phyloP scores from a whole-genome alignment of 2,888 invertebrate species.

The Drosophila neonasuta region DNA sequence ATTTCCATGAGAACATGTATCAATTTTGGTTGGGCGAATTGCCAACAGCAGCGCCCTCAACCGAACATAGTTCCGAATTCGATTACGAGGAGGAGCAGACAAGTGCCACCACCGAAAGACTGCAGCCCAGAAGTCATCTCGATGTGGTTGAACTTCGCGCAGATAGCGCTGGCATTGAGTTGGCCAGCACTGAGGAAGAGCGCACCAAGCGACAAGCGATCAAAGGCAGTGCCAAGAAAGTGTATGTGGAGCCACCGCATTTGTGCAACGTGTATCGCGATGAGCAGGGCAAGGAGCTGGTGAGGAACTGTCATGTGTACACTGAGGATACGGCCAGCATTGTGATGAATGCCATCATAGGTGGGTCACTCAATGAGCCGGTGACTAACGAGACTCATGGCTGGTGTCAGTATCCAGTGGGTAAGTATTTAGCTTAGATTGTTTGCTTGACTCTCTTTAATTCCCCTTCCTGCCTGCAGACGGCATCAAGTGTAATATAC shows the following conservation, averaged over 20 bases:
- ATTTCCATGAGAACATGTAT: conserved; percentile 80
- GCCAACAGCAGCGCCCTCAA: conserved; percentile 76
- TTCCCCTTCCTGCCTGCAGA: conserved; percentile 75
- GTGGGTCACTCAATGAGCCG: conserved; percentile 82
- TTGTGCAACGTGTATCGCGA: conserved; percentile 83
- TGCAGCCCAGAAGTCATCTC: conserved; percentile 55
- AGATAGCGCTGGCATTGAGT: conserved; percentile 67
- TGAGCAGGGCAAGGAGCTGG: conserved; percentile 59
- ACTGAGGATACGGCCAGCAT: conserved; percentile 84
- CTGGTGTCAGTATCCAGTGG: conserved; percentile 88
- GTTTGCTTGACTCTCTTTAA: neutral
- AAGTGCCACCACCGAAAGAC: conserved; percentile 78
- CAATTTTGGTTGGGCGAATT: conserved; percentile 79
- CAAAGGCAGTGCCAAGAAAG: conserved; percentile 66
- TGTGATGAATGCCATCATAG: conserved; percentile 83
- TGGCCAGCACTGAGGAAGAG: conserved; percentile 62
- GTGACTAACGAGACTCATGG: conserved; percentile 81
- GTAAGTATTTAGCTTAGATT: conserved; percentile 76
- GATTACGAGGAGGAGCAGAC: conserved; percentile 81
- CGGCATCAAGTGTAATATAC: conserved; percentile 86
- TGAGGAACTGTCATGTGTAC: conserved; percentile 85
- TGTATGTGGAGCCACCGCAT: conserved; percentile 84
- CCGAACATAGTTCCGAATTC: conserved; percentile 79
- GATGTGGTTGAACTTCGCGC: conserved; percentile 43
- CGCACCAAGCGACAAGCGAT: conserved; percentile 55